phyloP scores from a whole-genome alignment of 2,797 vertebrate species.

The Catharus ustulatus region DNA sequence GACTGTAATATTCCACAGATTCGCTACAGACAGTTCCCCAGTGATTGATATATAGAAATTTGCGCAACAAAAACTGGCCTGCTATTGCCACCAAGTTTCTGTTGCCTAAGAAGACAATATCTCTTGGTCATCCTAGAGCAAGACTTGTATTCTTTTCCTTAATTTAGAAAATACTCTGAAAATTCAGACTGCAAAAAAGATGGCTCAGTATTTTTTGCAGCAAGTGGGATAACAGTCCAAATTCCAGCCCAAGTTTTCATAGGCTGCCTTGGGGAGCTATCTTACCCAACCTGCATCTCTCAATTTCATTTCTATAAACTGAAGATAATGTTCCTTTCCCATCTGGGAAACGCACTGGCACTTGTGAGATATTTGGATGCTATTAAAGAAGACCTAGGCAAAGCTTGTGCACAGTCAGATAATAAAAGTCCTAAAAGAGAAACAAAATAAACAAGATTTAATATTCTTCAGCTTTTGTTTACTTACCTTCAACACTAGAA shows the following conservation, averaged over 20 bases:
- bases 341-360: background rate
- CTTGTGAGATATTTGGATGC: background rate
- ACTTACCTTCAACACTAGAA: background rate
- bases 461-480: background rate
- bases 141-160: background rate
- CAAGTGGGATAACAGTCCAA: background rate
- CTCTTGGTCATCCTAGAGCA: background rate
- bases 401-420: background rate
- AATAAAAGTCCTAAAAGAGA: background rate
- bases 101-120: background rate
- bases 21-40: background rate
- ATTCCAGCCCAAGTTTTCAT: background rate
- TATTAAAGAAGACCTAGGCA: background rate
- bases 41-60: background rate
- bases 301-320: background rate
- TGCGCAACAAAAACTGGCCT: background rate
- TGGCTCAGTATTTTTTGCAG: background rate
- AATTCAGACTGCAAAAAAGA: background rate
- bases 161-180: background rate
- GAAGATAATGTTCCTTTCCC: background rate
- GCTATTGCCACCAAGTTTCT: background rate
- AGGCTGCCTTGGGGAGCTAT: background rate
- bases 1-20: background rate
- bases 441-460: background rate
- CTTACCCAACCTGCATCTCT: background rate